Percentiles rank a stretch among this genome's conserved stretches.
Evolutionary conservation across 2,113 vertebrate species (phyloP).

Genomic region (Cyanocitta stelleri): DNA sequence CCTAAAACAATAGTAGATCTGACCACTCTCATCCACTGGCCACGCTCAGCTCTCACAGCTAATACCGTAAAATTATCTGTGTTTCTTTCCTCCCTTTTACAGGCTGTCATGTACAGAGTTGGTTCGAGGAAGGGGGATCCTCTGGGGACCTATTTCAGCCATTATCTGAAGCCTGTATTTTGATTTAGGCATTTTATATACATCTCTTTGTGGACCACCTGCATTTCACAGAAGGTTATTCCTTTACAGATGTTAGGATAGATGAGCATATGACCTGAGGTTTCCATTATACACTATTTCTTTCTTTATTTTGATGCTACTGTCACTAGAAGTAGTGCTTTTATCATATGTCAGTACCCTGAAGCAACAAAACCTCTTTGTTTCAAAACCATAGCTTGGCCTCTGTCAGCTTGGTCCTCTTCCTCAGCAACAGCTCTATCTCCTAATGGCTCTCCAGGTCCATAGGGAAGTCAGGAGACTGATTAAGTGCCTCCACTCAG

Average conservation of each 20-base stretch:
- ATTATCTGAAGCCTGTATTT: not conserved
- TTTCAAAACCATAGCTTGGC: not conserved
- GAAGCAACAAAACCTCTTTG: not conserved
- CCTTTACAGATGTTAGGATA: not conserved
- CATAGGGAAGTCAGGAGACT: not conserved
- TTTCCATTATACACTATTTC: not conserved
- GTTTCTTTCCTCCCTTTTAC: not conserved
- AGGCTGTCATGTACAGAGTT: not conserved
- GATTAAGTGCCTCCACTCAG: not conserved
- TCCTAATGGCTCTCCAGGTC: not conserved
- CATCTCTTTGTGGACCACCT: not conserved
- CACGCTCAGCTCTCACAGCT: not conserved
- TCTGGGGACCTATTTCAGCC: not conserved
- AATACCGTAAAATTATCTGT: not conserved
- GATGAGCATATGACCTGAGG: not conserved
- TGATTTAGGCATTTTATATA: not conserved
- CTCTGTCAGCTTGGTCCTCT: not conserved
- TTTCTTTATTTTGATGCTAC: not conserved
- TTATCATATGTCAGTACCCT: not conserved
- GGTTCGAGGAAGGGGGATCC: not conserved
- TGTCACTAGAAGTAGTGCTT: not conserved
- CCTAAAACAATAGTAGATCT: not conserved
- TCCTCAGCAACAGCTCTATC: not conserved
- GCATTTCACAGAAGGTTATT: not conserved
- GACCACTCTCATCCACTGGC: fast-evolving